A percentile compares a stretch with the other conserved stretches of the same genome.
Evolutionary conservation across 2,113 vertebrate species (phyloP).

Genomic region (Struthio camelus): DNA sequence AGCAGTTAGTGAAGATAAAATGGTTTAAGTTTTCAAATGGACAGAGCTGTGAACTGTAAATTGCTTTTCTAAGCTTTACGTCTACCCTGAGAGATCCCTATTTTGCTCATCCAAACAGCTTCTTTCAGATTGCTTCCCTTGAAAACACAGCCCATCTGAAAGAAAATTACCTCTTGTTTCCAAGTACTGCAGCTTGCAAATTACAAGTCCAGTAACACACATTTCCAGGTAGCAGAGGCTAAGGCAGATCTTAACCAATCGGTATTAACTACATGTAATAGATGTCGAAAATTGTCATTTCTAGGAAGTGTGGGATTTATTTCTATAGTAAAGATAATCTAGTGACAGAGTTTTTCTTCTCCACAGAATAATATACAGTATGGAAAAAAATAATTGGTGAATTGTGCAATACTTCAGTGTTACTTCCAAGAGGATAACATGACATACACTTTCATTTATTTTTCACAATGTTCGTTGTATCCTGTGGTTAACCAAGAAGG

Average conservation of each 20-base stretch:
- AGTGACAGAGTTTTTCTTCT: neutral
- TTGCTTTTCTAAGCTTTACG: neutral
- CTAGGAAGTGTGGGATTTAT: neutral
- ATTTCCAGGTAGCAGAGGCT: neutral
- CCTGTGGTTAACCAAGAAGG: neutral
- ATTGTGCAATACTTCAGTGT: neutral
- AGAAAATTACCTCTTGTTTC: neutral
- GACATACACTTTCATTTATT: neutral
- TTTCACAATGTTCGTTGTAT: neutral
- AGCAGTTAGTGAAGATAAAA: neutral
- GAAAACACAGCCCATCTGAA: neutral
- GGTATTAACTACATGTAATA: neutral
- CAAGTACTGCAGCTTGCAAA: neutral
- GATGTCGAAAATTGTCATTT: neutral
- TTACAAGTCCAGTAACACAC: neutral
- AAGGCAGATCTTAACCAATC: neutral
- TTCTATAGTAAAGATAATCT: neutral
- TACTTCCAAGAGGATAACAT: neutral
- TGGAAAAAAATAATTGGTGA: neutral
- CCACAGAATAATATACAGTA: neutral
- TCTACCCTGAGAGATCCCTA: neutral
- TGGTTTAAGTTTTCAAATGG: neutral
- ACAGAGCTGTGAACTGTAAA: neutral
- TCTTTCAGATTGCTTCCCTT: neutral
- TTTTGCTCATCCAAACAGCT: neutral